Evolutionary conservation across 2,797 vertebrate genomes (phyloP).

Genomic region (Danio choprae): DNA sequence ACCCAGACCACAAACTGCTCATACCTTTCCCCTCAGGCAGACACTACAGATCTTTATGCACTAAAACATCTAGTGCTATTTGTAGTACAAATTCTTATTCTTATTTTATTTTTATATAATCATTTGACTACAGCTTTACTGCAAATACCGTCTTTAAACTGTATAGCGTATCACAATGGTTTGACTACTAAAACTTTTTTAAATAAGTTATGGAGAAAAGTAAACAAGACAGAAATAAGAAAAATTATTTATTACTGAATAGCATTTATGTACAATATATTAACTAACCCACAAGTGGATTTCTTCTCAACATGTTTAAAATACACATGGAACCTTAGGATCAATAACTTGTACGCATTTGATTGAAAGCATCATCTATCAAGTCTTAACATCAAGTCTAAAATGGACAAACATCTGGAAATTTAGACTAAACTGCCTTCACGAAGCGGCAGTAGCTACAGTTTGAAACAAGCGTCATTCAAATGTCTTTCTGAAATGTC

Average conservation of each 20-base stretch:
- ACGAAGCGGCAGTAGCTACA: constrained; percentile 7
- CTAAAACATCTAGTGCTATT: no score
- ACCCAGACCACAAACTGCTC: no score
- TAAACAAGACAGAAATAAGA: constrained; percentile 54
- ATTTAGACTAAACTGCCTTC: not conserved
- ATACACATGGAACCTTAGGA: constrained; percentile 70
- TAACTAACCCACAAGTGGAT: constrained; percentile 57
- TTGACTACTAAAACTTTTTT: no score
- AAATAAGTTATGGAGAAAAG: not conserved
- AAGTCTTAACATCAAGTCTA: constrained; percentile 18
- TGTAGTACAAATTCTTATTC: no score
- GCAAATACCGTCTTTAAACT: no score
- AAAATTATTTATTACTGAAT: constrained; percentile 74
- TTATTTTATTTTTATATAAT: no score
- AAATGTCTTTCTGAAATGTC: not conserved
- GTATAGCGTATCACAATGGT: no score
- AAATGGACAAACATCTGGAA: constrained; percentile 22
- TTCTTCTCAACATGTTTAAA: constrained; percentile 29
- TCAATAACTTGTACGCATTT: not conserved
- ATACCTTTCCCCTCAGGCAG: no score
- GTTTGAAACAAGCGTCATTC: not conserved
- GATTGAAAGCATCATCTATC: constrained; percentile 12
- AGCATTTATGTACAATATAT: constrained; percentile 75
- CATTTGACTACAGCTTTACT: no score
- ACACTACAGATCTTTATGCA: no score